A percentile compares a stretch with the other conserved stretches of the same genome.
Conservation (phyloP, 1,140 invertebrate genomes). For the Oscheius sp. region DNA sequence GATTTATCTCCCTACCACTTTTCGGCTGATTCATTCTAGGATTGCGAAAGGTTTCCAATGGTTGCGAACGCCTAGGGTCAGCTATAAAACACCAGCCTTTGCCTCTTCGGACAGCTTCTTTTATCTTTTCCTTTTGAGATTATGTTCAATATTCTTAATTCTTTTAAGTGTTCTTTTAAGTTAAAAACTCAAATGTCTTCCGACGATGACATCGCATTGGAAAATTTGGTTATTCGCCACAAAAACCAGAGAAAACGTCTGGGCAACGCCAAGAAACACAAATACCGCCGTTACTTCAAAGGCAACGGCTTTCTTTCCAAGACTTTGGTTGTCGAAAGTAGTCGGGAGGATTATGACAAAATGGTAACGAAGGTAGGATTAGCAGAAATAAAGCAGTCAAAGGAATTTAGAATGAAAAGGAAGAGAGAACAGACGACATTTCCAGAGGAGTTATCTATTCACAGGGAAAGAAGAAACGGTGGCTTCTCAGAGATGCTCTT, state of each 20-base stretch:
- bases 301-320: not conserved
- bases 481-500: not conserved
- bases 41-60: not conserved
- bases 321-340: not conserved
- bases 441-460: not conserved
- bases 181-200: not conserved
- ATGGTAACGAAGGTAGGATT: no score
- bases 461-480: not conserved
- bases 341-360: not conserved
- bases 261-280: not conserved
- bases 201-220: not conserved
- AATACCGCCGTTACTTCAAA: not conserved
- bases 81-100: not conserved
- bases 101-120: not conserved
- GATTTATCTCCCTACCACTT: no score
- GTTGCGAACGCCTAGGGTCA: not conserved
- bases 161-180: no score
- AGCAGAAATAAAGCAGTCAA: not conserved
- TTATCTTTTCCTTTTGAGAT: not conserved
- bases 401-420: not conserved
- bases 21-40: no score
- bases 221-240: not conserved
- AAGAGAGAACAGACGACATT: not conserved
- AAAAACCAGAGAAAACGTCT: not conserved
- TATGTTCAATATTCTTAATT: no score